Evolutionary conservation across 2,888 invertebrate species (phyloP), one percentile per base, ranked within the genome.

Genomic region (Dicyrtoma fusca): DNA sequence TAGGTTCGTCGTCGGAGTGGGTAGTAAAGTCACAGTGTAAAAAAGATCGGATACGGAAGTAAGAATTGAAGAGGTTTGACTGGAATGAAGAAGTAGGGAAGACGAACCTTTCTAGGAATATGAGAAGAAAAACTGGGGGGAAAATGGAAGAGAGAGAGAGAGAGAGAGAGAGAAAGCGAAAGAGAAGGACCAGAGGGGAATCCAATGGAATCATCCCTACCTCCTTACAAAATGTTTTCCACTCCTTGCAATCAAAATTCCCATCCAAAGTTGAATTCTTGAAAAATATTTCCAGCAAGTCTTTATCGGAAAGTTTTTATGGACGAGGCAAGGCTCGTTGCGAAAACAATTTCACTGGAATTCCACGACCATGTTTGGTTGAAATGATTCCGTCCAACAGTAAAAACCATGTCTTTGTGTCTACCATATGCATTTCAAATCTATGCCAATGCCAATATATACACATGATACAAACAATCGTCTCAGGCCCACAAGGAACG

Each of bases 321-420:
- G 61, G 61, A 47, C 13, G 23, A 21, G 21, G 45, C 45, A 47
- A 63, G 23, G n/a, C 45, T 63, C 63, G 63, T 63, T 63, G 45
- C 47, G 63, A 63, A 63, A 63, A 63, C 63, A 63, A 63, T 63
- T 63, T 63, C 63, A 47, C 10, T 10, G 63, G 63, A 63, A 63
- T 63, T 63, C 63, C 17, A 57, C 8, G 57, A 34, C 34, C 34
- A 34, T 8, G 34, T 34, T 34, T 34, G 34, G 34, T 8, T 34
- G 8, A 34, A 34, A 34, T 34, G 34, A 34, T 34, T 34, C 8
- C 34, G 34, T 8, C 8, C 34, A 34, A 34, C 34, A 5, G 34
- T 34, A 34, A 34, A 34, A 34, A 34, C 34, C 8, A 34, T 34
- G 34, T 34, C 3, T 34, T 34, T 34, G 34, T 34, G n/a, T n/a